Evolutionary conservation across 2,797 vertebrate genomes (phyloP).

Genomic region (Numenius phaeopus): DNA sequence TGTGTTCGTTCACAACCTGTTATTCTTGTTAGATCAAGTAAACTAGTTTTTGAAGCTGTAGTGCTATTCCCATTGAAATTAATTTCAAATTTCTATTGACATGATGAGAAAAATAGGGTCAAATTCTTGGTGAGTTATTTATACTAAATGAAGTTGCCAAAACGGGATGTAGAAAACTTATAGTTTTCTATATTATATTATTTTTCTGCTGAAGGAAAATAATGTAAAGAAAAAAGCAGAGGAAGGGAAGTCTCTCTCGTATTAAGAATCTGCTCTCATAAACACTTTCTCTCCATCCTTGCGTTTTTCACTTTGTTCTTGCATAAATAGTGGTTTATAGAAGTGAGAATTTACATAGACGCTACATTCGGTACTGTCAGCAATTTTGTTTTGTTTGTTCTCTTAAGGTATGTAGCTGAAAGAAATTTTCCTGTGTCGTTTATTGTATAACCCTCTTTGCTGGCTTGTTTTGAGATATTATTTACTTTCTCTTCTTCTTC

Average conservation of each 20-base stretch:
- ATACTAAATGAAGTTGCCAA: not conserved
- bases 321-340: not conserved
- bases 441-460: not conserved
- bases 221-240: not conserved
- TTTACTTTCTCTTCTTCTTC: not conserved
- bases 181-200: not conserved
- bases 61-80: not conserved
- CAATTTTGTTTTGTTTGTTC: not conserved
- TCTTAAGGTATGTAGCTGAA: not conserved
- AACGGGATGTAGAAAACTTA: not conserved
- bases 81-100: not conserved
- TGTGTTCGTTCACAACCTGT: slow-evolving; percentile 37
- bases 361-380: not conserved
- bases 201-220: not conserved
- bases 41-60: not conserved
- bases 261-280: not conserved
- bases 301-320: not conserved
- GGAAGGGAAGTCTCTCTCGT: not conserved
- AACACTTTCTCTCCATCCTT: not conserved
- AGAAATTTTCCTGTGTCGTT: not conserved
- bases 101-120: not conserved
- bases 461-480: not conserved
- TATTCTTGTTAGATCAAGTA: not conserved
- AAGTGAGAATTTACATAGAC: not conserved
- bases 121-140: not conserved